Conservation (phyloP, 2,797 vertebrate species). For the Parauchenoglanis ngamensis region DNA sequence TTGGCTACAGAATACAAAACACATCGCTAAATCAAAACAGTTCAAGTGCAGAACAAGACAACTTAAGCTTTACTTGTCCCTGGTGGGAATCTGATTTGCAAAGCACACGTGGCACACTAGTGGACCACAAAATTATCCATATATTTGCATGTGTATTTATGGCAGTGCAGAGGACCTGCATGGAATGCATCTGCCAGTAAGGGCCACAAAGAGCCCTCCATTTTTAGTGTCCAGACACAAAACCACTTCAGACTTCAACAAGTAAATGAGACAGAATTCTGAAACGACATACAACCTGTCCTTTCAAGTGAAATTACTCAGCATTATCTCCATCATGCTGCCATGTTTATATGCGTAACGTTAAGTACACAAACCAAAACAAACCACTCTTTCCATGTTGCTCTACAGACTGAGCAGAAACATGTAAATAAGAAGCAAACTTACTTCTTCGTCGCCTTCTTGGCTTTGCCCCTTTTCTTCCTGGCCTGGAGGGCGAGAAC, state of each 20-base stretch:
- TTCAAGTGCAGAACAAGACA: background rate
- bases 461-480: conserved; percentile 79
- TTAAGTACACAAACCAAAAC: background rate
- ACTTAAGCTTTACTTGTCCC: background rate
- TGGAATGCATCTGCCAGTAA: conserved; percentile 12
- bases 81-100: background rate
- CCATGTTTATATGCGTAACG: background rate
- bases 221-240: conserved; percentile 12
- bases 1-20: background rate
- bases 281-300: background rate
- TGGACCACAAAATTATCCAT: conserved; percentile 21
- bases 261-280: background rate
- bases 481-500: conserved; percentile 82
- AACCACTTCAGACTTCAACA: background rate
- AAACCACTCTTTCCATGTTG: background rate
- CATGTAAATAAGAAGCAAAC: conserved; percentile 41
- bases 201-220: background rate
- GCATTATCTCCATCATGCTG: background rate
- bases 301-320: conserved; percentile 8
- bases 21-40: background rate
- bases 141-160: conserved; percentile 38
- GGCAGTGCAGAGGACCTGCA: background rate
- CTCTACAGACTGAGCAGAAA: background rate
- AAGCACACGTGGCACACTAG: background rate
- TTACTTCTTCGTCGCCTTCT: conserved; percentile 82